A percentile compares a stretch with the other conserved stretches of the same genome.
Conservation (phyloP, 2,113 vertebrate species). For the Perca fluviatilis region DNA sequence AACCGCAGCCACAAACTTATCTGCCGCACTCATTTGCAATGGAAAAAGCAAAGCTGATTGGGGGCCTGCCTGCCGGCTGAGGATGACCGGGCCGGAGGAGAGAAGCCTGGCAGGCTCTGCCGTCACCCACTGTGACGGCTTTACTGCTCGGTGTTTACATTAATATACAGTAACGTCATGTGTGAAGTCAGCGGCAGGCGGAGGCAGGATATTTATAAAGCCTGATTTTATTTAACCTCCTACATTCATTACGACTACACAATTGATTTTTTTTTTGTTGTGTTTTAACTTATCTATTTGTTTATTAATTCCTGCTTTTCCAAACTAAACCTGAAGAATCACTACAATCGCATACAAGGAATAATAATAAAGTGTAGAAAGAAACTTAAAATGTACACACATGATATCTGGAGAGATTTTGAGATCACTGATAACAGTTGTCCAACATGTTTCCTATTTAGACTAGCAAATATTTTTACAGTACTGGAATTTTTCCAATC, state of each 20-base stretch:
- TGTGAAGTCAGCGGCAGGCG: neutral
- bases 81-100: constrained; percentile 47
- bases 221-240: neutral
- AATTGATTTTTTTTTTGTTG: too few relatives aligned
- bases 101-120: constrained; percentile 22
- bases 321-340: too few relatives aligned
- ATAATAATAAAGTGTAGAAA: too few relatives aligned
- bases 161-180: neutral
- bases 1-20: constrained; percentile 54
- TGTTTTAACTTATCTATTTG: too few relatives aligned
- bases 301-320: too few relatives aligned
- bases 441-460: too few relatives aligned
- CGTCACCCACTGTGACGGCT: constrained; percentile 33
- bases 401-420: too few relatives aligned
- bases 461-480: too few relatives aligned
- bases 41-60: constrained; percentile 82
- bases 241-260: neutral
- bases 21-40: constrained; percentile 68
- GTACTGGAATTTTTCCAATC: too few relatives aligned
- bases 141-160: constrained; percentile 42
- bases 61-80: constrained; percentile 33
- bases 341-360: too few relatives aligned
- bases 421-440: too few relatives aligned
- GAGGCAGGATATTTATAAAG: neutral
- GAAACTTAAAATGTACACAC: too few relatives aligned